phyloP scores from a whole-genome alignment of 2,113 vertebrate genomes.

The Bombycilla garrulus region DNA sequence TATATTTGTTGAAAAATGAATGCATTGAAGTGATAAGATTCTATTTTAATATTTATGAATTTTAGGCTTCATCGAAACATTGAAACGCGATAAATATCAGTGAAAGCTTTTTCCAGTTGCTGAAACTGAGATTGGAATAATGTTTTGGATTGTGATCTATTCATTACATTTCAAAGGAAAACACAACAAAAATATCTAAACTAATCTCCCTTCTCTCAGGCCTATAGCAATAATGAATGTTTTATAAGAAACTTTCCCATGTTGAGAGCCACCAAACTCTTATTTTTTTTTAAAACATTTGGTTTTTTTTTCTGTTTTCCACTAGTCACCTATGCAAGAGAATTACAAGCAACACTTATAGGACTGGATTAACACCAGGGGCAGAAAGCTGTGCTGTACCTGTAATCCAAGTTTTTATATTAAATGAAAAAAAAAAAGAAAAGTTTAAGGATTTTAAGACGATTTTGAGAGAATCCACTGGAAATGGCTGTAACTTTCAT shows the following conservation, averaged over 20 bases:
- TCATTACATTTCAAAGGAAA: conserved; percentile 43
- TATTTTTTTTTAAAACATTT: background rate
- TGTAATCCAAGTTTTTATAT: background rate
- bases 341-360: background rate
- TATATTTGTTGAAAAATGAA: conserved; percentile 25
- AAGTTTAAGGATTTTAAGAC: background rate
- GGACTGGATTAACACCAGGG: background rate
- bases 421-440: background rate
- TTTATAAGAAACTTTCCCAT: background rate
- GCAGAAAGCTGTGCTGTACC: background rate
- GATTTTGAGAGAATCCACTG: background rate
- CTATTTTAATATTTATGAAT: conserved; percentile 51
- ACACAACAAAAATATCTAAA: background rate
- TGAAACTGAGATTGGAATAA: conserved; percentile 15
- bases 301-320: background rate
- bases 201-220: background rate
- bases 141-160: background rate
- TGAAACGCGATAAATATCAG: conserved; percentile 32
- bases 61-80: background rate
- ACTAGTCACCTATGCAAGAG: background rate
- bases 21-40: background rate
- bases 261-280: background rate
- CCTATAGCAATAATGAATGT: background rate
- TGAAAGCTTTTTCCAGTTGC: background rate
- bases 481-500: background rate